A percentile compares a stretch with the other conserved stretches of the same genome.
Evolutionary conservation across 2,113 vertebrate species (phyloP).

Genomic region (Scalopus aquaticus): DNA sequence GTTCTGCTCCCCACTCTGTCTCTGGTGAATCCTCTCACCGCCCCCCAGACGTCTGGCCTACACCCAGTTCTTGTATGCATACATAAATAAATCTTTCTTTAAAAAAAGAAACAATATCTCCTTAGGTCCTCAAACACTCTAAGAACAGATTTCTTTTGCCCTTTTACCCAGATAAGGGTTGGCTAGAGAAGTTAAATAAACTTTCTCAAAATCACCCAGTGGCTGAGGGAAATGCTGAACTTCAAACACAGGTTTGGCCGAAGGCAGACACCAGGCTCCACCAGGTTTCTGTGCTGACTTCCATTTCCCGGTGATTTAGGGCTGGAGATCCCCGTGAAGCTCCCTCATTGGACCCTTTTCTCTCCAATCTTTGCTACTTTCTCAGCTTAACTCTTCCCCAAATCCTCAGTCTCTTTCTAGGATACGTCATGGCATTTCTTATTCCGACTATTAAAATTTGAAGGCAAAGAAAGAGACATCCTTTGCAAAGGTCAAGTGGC

Average conservation of each 20-base stretch:
- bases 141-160: not conserved
- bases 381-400: not conserved
- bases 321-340: not conserved
- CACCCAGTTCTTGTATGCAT: no score
- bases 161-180: not conserved
- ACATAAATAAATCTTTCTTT: no score
- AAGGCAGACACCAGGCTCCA: not conserved
- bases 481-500: not conserved
- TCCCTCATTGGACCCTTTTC: not conserved
- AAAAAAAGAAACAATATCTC: not conserved
- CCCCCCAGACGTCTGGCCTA: no score
- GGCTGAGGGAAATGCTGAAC: no score
- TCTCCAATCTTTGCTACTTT: not conserved
- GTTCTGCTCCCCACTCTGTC: no score
- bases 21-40: no score
- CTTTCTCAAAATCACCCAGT: not conserved
- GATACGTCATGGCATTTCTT: not conserved
- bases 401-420: not conserved
- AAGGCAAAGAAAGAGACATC: not conserved
- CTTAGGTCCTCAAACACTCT: not conserved
- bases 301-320: not conserved
- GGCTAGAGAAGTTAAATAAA: not conserved
- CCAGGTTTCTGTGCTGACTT: not conserved
- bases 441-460: not conserved
- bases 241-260: not conserved